A percentile compares a stretch with the other conserved stretches of the same genome.
Evolutionary conservation across 2,888 invertebrate species (phyloP).

Genomic region (Lypha dubia): DNA sequence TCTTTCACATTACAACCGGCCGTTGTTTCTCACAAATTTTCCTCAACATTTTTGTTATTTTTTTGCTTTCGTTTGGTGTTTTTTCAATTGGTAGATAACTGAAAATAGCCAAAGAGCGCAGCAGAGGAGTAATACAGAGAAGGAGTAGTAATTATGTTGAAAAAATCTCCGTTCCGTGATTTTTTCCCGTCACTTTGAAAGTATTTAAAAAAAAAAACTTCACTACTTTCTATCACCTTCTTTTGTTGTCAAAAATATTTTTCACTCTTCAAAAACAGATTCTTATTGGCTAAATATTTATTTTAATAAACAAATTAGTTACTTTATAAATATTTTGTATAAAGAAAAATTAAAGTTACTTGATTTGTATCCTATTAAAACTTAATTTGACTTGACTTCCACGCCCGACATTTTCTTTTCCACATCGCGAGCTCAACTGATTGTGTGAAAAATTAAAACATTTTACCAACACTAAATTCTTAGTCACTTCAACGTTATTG

Average conservation of each 20-base stretch:
- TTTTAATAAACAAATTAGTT: conserved; percentile 30
- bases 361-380: conserved; percentile 33
- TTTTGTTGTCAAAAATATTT: conserved; percentile 26
- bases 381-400: conserved; percentile 69
- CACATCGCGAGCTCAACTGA: conserved; percentile 70
- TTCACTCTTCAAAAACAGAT: conserved; percentile 27
- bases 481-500: conserved; percentile 37
- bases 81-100: conserved; percentile 73
- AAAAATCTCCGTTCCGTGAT: conserved; percentile 57
- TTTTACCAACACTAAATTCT: conserved; percentile 62
- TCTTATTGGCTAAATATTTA: conserved; percentile 26
- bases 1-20: conserved; percentile 60
- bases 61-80: conserved; percentile 22
- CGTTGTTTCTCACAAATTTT: conserved; percentile 45
- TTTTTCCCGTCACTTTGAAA: conserved; percentile 52
- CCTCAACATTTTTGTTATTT: conserved; percentile 2
- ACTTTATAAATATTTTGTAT: conserved; percentile 25
- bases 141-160: conserved; percentile 27
- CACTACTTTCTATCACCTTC: conserved; percentile 39
- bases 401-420: conserved; percentile 74
- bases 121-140: conserved; percentile 26
- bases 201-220: conserved; percentile 35
- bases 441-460: conserved; percentile 51
- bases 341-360: conserved; percentile 55
- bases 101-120: conserved; percentile 68